Evolutionary conservation across 2,888 invertebrate genomes (phyloP), one percentile per base, ranked within the genome.

Genomic region (Blastobasis adustella): DNA sequence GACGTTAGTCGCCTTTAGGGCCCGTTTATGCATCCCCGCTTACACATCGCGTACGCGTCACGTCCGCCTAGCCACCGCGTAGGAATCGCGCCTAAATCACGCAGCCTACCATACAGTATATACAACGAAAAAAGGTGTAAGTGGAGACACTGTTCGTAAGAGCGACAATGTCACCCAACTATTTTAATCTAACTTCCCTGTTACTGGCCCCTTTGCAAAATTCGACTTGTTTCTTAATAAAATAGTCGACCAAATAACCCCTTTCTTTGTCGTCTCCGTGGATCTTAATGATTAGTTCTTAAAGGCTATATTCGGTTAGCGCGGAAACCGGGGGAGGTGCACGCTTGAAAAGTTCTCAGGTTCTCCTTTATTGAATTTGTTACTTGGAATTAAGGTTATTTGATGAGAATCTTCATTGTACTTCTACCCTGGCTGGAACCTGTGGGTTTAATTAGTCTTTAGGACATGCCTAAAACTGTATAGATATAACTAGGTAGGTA

Each of bases 171-270:
- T 23, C 23, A 23, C 59, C 52, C 65, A 82, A 82, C 82, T 80
- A 81, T 81, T 82, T 81, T 82, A 81, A 82, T 82, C 76, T 77
- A 80, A 80, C 68, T 79, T 78, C 67, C 51, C 23, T 23, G 23
- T 56, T 62, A 61, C 65, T 73, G 58, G 59, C 64, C 66, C 65
- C 65, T 73, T 74, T 73, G 74, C 72, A 73, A 77, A 77, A 76
- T 76, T 75, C 69, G 65, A 66, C 60, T 67, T 62, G 68, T 71
- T 77, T 75, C 75, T 79, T 80, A 78, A 78, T 79, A 80, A 77
- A 73, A 77, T 23, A 23, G 23, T 23, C 23, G 23, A 73, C 69
- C 63, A 58, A 59, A 64, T 63, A 64, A 63, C 50, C 61, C 10
- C 37, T 54, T 47, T 23, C 23, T 23, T 10, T 47, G 37, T 36